Evolutionary conservation across 2,113 vertebrate genomes (phyloP), one percentile per base, ranked within the genome.

Genomic region (Montifringilla adamsi): DNA sequence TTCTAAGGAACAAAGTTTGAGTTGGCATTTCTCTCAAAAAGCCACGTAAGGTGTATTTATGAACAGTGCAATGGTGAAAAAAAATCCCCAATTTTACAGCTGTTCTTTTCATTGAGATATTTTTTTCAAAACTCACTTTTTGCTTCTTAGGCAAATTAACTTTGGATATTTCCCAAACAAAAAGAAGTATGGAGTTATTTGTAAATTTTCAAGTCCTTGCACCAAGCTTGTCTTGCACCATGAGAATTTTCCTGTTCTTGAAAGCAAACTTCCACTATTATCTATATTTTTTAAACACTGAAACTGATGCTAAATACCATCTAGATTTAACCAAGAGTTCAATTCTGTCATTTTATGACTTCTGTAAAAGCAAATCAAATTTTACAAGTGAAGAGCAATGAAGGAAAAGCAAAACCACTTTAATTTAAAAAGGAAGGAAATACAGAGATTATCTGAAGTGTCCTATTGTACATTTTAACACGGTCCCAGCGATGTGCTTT

Each of bases 1-100:
- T 98, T 96, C 98, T 98, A 84, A 5, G 69, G 80, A 97, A 97
- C 2, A 43, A 83, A 97, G 11, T 82, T 76, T 35, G 72, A 39
- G 76, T 70, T 68, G 87, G 62, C 13, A 73, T 62, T 97, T 89
- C 90, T 81, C 37, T 77, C 31, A 69, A 27, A 49, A 49, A 66
- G 37, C 7, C 44, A 85, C 19, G 53, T 11, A 46, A 39, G 7
- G 8, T 49, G 28, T 30, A 93, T 43, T 30, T 76, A 84, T 13
- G 30, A 64, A 83, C 44, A 39, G 47, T 15, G 75, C 3, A 59
- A 33, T 10, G 16, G 49, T 50, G 52, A 47, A 88, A 78, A 88
- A 78, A 35, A 63, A 9, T 2, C 0, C 24, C 33, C 44, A 59
- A 60, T n/a, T 84, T 78, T 84, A 83, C 49, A 87, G 37, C 16